Evolutionary conservation across 2,113 vertebrate species (phyloP).

Genomic region (Corythoichthys intestinalis): DNA sequence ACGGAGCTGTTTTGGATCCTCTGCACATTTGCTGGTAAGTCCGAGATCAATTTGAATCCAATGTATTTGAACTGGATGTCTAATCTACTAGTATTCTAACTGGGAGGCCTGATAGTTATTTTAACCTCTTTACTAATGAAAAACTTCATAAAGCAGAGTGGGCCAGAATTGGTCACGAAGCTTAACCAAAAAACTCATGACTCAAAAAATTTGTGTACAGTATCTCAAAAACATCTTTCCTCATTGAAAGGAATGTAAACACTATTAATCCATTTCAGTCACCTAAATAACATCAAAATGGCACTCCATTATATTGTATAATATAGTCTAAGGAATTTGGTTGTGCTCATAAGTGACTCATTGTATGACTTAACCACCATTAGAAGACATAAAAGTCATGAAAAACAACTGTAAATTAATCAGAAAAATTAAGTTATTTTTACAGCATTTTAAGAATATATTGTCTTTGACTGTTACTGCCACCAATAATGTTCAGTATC

Average conservation of each 20-base stretch:
- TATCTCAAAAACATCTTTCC: no score
- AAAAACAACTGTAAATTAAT: background rate
- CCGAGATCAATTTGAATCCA: background rate
- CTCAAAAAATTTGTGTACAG: no score
- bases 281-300: background rate
- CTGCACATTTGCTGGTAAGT: constrained; percentile 41
- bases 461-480: background rate
- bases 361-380: background rate
- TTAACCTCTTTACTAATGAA: no score
- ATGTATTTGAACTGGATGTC: background rate
- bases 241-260: background rate
- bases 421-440: background rate
- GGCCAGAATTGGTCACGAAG: no score
- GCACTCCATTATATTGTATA: background rate
- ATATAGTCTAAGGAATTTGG: background rate
- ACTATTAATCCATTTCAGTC: no score
- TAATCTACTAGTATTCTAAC: background rate
- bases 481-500: no score
- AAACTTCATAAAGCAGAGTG: no score
- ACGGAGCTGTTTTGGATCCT: constrained; percentile 30
- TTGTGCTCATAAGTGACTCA: background rate
- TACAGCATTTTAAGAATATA: no score
- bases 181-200: no score
- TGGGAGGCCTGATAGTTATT: no score
- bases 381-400: background rate